Base-by-base conservation (phyloP, 2,888 invertebrate genomes). In the Ophraella communa region DNA sequence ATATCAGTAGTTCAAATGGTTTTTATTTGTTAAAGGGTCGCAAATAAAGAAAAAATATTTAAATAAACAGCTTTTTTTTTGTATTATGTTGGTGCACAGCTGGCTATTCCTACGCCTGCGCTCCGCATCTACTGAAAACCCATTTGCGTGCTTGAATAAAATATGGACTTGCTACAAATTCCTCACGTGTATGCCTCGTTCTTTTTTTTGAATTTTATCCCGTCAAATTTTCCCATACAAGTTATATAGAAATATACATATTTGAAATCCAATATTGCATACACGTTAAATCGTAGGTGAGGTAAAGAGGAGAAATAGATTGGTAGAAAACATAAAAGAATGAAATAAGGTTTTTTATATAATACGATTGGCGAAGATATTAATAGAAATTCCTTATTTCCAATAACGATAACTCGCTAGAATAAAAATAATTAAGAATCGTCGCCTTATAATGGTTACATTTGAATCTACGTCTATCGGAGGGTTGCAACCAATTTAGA, bases 211-310 rank as follows among this genome's bases (percentile, higher is more conserved):
- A n/a, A n/a, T 47, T 47, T 47, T 7, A 23, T 47, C 23, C 21
- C n/a, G 23, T 14, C 11, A 10, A 55, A 55, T 11, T 44, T 42
- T 21, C 47, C 30, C 47, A 17, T 4, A 21, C 35, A 18, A 59
- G 24, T 42, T 47, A 35, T 54, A 51, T 49, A 59, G 51, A 24
- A 51, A 59, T 59, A 59, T 59, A 59, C 49, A 59, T 59, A 59
- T 59, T 59, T 59, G 42, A 59, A 59, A 51, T 59, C 59, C 51
- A 59, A 59, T 51, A 59, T 49, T 51, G 57, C 47, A 57, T 30
- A 24, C 30, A 23, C 18, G 47, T 23, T 57, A 39, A 17, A 14
- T 39, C 39, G 39, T n/a, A 14, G 39, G 39, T 17, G n/a, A n/a
- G 17, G 39, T 3, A n/a, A n/a, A n/a, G n/a, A 17, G 14, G 7